A percentile compares a stretch with the other conserved stretches of the same genome.
Conservation (phyloP, 1,140 invertebrate genomes). For the Matsumurasca onukii region DNA sequence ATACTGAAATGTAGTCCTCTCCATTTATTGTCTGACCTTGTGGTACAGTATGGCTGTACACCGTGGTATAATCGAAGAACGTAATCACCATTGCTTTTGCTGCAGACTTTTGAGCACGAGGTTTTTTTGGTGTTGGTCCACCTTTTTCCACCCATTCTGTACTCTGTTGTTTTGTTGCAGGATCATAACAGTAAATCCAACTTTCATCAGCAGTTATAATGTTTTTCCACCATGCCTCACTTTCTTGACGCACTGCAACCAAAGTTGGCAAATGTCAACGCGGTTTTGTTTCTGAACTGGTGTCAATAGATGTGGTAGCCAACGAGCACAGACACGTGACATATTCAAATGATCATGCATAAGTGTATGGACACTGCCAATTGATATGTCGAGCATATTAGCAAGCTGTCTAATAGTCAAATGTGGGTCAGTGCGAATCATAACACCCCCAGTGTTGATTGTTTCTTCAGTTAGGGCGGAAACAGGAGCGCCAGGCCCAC, state of each 20-base stretch:
- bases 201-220: constrained; percentile 4
- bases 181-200: constrained; percentile 17
- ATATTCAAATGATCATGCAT: constrained; percentile 3
- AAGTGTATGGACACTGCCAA: background rate
- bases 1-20: constrained; percentile 3
- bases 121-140: constrained; percentile 19
- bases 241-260: constrained; percentile 9
- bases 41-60: constrained; percentile 27
- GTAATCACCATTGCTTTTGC: constrained; percentile 26
- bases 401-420: constrained; percentile 12
- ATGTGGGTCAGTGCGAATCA: constrained; percentile 3
- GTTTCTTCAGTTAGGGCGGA: background rate
- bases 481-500: constrained; percentile 16
- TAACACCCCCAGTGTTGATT: constrained; percentile 11
- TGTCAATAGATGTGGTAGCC: background rate
- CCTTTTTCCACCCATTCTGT: constrained; percentile 7
- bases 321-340: constrained; percentile 7
- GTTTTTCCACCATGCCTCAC: constrained; percentile 13
- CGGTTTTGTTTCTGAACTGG: constrained; percentile 12
- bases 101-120: constrained; percentile 8
- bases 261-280: constrained; percentile 10
- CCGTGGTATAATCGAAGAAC: constrained; percentile 24
- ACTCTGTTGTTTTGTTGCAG: constrained; percentile 18
- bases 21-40: constrained; percentile 21
- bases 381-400: constrained; percentile 1